These are phyloP conservation scores for Stichopus horrens DNA, from an alignment of 53 echinoderm and acorn worm genomes.

Conservation along the genomic window DNA sequence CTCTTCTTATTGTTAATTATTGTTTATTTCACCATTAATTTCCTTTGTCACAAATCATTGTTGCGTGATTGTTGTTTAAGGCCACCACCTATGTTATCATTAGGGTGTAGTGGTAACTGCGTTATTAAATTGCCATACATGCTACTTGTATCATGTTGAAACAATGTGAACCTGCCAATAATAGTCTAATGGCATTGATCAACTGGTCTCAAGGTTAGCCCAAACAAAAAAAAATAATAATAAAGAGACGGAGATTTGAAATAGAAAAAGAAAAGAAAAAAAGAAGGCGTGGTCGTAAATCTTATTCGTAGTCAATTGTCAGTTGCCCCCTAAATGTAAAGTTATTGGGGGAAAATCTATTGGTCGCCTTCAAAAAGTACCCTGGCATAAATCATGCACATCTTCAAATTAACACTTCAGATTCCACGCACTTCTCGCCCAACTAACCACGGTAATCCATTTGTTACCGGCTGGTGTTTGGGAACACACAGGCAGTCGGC, in stretches of 20 bases:
- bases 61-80: too few species aligned
- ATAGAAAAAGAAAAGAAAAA: not conserved
- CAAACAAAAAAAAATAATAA: not conserved
- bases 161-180: slow-evolving; percentile 5
- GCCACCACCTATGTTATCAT: too few species aligned
- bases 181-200: not conserved
- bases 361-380: slow-evolving; percentile 34
- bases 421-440: slow-evolving; percentile 32
- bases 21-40: too few species aligned
- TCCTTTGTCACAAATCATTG: too few species aligned
- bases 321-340: slow-evolving; percentile 45
- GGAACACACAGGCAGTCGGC: slow-evolving; percentile 38
- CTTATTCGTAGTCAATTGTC: slow-evolving; percentile 17
- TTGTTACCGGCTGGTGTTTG: slow-evolving; percentile 12
- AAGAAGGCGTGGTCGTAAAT: slow-evolving; percentile 46
- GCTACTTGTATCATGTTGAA: not conserved
- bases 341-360: slow-evolving; percentile 42
- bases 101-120: too few species aligned
- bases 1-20: too few species aligned
- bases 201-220: not conserved
- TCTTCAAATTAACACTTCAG: slow-evolving; percentile 47
- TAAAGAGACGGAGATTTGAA: too few species aligned
- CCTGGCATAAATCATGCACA: slow-evolving; percentile 46
- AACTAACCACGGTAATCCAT: slow-evolving; percentile 40
- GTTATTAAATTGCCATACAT: too few species aligned